Evolutionary conservation across 1,140 invertebrate genomes (phyloP).

Genomic region (Anthonomus grandis): DNA sequence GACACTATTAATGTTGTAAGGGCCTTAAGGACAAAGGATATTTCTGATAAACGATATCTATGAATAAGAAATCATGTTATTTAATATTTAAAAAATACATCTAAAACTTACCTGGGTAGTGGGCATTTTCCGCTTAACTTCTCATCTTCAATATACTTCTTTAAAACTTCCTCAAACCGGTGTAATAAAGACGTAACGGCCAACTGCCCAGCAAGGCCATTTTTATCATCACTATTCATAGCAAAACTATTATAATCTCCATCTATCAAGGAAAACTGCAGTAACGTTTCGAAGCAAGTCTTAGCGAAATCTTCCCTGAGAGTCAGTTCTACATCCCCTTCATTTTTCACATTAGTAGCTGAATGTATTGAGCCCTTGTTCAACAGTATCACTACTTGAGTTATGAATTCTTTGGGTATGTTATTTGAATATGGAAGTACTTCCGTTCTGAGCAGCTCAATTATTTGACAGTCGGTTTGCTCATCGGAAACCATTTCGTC

Average conservation of each 20-base stretch:
- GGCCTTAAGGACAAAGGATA: slow-evolving; percentile 95
- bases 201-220: slow-evolving; percentile 72
- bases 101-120: slow-evolving; percentile 72
- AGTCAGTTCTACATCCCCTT: slow-evolving; percentile 79
- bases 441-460: slow-evolving; percentile 80
- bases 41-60: slow-evolving; percentile 90
- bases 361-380: slow-evolving; percentile 93
- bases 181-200: slow-evolving; percentile 89
- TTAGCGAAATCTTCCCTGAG: slow-evolving; percentile 93
- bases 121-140: slow-evolving; percentile 85
- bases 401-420: slow-evolving; percentile 83
- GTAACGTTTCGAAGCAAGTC: slow-evolving; percentile 91
- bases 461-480: slow-evolving; percentile 81
- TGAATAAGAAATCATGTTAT: neutral
- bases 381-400: slow-evolving; percentile 82
- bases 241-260: slow-evolving; percentile 55
- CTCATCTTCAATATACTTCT: slow-evolving; percentile 85
- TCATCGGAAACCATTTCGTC: slow-evolving; percentile 83
- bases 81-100: neutral
- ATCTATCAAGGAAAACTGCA: slow-evolving; percentile 86
- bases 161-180: slow-evolving; percentile 89
- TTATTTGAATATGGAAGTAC: slow-evolving; percentile 76
- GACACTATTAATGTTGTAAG: slow-evolving; percentile 88
- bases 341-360: slow-evolving; percentile 64
- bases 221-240: slow-evolving; percentile 44